These are phyloP conservation scores for Campoletis sonorensis DNA, from an alignment of 1,140 invertebrate genomes.

Conservation along the genomic window DNA sequence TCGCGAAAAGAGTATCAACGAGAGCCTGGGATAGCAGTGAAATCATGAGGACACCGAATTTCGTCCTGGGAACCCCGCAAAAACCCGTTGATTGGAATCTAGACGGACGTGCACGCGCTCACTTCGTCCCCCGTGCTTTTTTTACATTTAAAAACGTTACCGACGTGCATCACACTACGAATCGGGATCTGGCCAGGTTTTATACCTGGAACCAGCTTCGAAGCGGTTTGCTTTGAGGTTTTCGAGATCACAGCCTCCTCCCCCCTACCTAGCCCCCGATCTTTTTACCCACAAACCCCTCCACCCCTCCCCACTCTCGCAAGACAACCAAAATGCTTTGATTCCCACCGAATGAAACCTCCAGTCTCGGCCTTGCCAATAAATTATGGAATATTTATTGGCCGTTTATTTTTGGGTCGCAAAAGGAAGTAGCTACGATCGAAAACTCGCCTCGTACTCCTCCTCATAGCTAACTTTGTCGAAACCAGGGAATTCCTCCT, in stretches of 20 bases:
- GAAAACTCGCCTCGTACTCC: not conserved
- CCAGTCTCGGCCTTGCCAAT: slow-evolving; percentile 59
- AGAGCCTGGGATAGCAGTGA: too few species aligned
- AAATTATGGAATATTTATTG: slow-evolving; percentile 69
- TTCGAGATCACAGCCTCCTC: slow-evolving; percentile 42
- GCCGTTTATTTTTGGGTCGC: slow-evolving; percentile 57
- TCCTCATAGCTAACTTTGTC: not conserved
- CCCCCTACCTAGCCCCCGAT: not conserved
- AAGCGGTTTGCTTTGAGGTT: slow-evolving; percentile 66
- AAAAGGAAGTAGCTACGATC: not conserved
- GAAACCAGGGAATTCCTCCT: not conserved
- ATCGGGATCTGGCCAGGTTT: slow-evolving; percentile 35
- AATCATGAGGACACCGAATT: slow-evolving; percentile 44
- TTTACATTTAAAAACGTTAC: not conserved
- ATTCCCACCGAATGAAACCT: slow-evolving; percentile 64
- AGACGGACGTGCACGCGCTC: slow-evolving; percentile 57
- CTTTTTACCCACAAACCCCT: not conserved
- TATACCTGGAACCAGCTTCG: slow-evolving; percentile 62
- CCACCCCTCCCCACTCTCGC: too few species aligned
- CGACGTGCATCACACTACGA: slow-evolving; percentile 32
- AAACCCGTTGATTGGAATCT: slow-evolving; percentile 70
- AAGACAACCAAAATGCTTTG: slow-evolving; percentile 67
- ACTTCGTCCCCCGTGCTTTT: not conserved
- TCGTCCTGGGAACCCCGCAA: slow-evolving; percentile 56
- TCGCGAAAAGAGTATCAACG: too few species aligned